Percentiles rank a stretch among this genome's conserved stretches.
Evolutionary conservation across 2,888 invertebrate genomes (phyloP).

Genomic region (Lasioglossum vierecki): DNA sequence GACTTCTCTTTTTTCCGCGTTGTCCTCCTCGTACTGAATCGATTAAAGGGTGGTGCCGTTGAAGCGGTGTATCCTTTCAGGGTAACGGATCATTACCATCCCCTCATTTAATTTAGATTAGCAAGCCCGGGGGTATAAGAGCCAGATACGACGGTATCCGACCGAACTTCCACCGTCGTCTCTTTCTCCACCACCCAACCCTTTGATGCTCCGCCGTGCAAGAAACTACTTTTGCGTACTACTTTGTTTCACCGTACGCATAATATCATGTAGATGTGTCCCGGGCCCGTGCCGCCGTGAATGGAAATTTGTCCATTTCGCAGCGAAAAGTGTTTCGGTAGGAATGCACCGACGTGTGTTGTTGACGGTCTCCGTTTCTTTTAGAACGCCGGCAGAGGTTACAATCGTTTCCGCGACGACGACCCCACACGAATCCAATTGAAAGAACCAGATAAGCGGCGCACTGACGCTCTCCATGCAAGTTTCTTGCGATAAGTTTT

Average conservation of each 20-base stretch:
- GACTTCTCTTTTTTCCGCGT: constrained; percentile 50
- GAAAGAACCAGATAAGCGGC: constrained; percentile 55
- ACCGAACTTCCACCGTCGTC: constrained; percentile 51
- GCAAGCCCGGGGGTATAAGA: constrained; percentile 63
- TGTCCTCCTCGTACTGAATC: constrained; percentile 64
- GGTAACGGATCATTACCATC: constrained; percentile 78
- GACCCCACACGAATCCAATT: constrained; percentile 56
- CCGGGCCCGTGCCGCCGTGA: constrained; percentile 59
- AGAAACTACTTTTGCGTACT: constrained; percentile 63
- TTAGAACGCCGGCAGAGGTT: neutral
- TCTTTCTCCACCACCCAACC: constrained; percentile 2
- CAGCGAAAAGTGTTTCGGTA: constrained; percentile 71
- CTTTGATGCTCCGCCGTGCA: constrained; percentile 18
- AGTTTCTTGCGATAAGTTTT: neutral
- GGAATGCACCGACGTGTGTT: constrained; percentile 64
- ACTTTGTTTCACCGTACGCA: constrained; percentile 71
- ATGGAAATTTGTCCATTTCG: constrained; percentile 74
- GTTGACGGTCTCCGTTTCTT: constrained; percentile 50
- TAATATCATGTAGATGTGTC: constrained; percentile 76
- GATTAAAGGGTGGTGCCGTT: constrained; percentile 68
- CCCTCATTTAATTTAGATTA: constrained; percentile 78
- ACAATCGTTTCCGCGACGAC: constrained; percentile 36
- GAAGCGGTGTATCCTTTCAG: constrained; percentile 70
- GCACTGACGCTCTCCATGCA: neutral
- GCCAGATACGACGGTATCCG: constrained; percentile 59